These are phyloP conservation scores for Rambutsinella grinnellia DNA, from an alignment of 2,888 invertebrate genomes.

Conservation along the genomic window DNA sequence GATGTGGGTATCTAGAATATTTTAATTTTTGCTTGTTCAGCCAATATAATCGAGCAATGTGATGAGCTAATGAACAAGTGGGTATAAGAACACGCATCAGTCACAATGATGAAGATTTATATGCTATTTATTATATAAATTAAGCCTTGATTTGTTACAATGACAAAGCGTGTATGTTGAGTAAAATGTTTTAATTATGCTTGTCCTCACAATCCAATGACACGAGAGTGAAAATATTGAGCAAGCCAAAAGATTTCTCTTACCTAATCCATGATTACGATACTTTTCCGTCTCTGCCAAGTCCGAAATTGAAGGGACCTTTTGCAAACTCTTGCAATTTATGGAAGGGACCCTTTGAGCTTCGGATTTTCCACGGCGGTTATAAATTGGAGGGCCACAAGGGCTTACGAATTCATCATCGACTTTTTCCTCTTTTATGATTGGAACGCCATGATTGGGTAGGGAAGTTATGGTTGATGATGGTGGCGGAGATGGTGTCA, in stretches of 20 bases:
- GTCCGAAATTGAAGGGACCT: slow-evolving; percentile 91
- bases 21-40: slow-evolving; percentile 35
- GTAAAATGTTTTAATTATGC: no score
- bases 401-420: slow-evolving; percentile 76
- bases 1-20: no score
- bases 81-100: no score
- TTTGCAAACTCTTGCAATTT: slow-evolving; percentile 78
- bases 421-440: slow-evolving; percentile 74
- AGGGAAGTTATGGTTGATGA: no score
- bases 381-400: slow-evolving; percentile 67
- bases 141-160: no score
- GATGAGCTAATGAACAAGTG: slow-evolving; percentile 32
- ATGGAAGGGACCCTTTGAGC: slow-evolving; percentile 70
- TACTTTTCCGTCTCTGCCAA: slow-evolving; percentile 91
- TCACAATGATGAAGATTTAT: slow-evolving; percentile 38
- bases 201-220: no score
- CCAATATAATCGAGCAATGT: slow-evolving; percentile 41
- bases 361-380: slow-evolving; percentile 64
- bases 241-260: background rate
- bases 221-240: background rate
- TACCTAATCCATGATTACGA: slow-evolving; percentile 63
- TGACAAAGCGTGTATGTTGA: no score
- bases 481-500: no score
- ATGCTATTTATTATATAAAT: slow-evolving; percentile 31
- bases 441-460: slow-evolving; percentile 39